Evolutionary conservation across 2,888 invertebrate genomes (phyloP).

Genomic region (Heliconius erato): DNA sequence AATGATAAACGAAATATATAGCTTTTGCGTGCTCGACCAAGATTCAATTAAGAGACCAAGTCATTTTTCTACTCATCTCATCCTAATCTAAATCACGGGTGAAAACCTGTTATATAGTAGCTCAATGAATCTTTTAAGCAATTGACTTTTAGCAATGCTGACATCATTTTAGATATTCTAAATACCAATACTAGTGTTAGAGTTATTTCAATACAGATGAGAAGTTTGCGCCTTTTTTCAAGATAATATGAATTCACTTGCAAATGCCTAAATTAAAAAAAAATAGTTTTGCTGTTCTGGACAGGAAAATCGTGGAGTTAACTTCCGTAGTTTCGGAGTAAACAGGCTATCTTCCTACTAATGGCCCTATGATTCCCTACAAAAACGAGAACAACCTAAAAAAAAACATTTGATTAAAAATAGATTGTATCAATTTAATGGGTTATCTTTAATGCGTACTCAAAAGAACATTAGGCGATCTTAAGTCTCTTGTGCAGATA

Average conservation of each 20-base stretch:
- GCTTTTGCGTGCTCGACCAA: constrained; percentile 31
- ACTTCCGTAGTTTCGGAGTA: too few species aligned
- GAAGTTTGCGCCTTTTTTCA: not conserved
- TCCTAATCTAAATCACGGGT: constrained; percentile 42
- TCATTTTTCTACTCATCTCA: constrained; percentile 43
- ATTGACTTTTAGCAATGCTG: constrained; percentile 45
- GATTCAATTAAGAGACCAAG: constrained; percentile 41
- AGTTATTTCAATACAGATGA: not conserved
- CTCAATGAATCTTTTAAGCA: constrained; percentile 45
- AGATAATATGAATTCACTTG: not conserved
- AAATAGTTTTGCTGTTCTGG: too few species aligned
- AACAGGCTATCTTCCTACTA: too few species aligned
- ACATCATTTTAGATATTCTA: constrained; percentile 42
- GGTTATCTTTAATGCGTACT: constrained; percentile 74
- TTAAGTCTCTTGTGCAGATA: constrained; percentile 69
- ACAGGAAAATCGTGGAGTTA: too few species aligned
- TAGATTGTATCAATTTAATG: constrained; percentile 70
- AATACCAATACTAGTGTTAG: not conserved
- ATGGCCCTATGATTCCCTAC: too few species aligned
- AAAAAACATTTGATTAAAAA: constrained; percentile 59
- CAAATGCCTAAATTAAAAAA: not conserved
- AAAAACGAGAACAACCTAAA: not conserved
- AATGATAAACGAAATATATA: constrained; percentile 48
- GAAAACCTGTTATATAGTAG: constrained; percentile 37
- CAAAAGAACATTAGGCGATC: constrained; percentile 74